phyloP scores from a whole-genome alignment of 2,797 vertebrate genomes.

The Acrossocheilus fasciatus region DNA sequence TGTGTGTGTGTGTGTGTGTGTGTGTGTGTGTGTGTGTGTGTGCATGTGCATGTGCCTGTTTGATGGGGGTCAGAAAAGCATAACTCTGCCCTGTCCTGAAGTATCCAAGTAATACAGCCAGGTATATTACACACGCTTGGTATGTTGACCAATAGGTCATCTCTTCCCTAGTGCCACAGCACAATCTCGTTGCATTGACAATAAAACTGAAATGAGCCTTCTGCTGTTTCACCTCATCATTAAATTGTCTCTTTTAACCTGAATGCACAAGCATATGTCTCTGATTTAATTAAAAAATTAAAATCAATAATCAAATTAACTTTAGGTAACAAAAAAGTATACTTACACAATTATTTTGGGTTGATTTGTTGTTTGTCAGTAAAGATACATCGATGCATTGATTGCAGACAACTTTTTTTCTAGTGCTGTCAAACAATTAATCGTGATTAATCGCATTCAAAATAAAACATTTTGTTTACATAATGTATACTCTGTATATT shows the following conservation, averaged over 20 bases:
- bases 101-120: constrained; percentile 5
- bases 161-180: background rate
- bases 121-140: background rate
- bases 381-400: background rate
- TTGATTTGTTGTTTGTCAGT: background rate
- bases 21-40: constrained; percentile 10
- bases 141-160: constrained; percentile 35
- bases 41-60: background rate
- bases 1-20: no score
- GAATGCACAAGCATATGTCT: background rate
- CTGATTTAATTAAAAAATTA: background rate
- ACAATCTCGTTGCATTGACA: background rate
- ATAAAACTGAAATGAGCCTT: background rate
- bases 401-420: background rate
- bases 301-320: background rate
- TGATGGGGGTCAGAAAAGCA: constrained; percentile 23
- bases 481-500: no score
- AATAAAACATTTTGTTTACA: no score
- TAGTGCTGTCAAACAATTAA: no score
- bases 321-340: background rate
- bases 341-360: background rate
- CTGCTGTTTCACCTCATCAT: background rate
- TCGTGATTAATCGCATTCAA: no score
- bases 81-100: constrained; percentile 18
- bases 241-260: background rate